Evolutionary conservation across 23 tunicate genomes (phyloP), one percentile per base, ranked within the genome.

Genomic region (Halocynthia roretzi): DNA sequence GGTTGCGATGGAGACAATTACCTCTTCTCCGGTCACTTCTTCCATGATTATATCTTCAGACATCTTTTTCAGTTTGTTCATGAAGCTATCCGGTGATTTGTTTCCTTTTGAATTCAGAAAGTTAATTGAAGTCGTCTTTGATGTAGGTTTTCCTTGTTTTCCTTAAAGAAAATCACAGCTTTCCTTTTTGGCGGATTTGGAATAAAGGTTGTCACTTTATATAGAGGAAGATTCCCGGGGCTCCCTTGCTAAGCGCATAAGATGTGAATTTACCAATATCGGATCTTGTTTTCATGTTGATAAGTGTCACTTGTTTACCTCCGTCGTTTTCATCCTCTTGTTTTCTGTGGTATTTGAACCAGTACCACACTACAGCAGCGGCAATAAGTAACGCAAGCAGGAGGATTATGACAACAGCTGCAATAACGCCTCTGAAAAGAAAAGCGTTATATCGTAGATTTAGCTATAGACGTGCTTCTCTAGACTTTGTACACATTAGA

Each of bases 21-120:
- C 31, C 10, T 74, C 78, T 9, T 54, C 63, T 54, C 48, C 87
- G 50, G 72, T 52, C 0, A 82, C 84, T 83, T 88, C 87, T 61
- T 88, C 95, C 84, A 83, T 83, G 17, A 88, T 83, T 15, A 88
- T 74, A 50, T 83, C 95, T 56, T 83, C 85, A 7, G 95, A 88
- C 77, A 88, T 83, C 51, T 78, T 83, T 52, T 78, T 62, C 64
- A 88, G 52, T 74, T 83, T 75, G 56, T 77, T 77, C 61, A 87
- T 17, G 48, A 87, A 53, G 69, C 70, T 52, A 54, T 71, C 76
- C 53, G 55, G 57, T 53, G 50, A 8, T 61, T 61, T 61, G 48
- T 53, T 68, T 8, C 81, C 81, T 68, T 73, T 83, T 77, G 86
- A 77, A 15, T 86, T 87, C 51, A 81, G 70, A 56, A 83, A 74